Evolutionary conservation across 2,888 invertebrate species (phyloP).

Genomic region (Ctena decussata): DNA sequence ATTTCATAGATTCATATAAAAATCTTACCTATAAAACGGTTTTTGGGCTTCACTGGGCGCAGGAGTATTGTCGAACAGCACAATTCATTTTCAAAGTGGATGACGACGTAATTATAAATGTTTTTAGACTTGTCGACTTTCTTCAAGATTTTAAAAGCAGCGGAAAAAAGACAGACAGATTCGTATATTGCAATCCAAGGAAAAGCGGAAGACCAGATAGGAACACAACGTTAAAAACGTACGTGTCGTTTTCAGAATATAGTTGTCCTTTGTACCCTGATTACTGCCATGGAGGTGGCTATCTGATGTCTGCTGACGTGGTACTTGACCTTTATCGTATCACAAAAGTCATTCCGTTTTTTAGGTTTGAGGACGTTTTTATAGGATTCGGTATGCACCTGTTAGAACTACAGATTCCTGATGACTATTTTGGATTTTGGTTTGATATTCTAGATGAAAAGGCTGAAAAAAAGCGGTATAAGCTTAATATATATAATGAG

Average conservation of each 20-base stretch:
- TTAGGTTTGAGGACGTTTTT: not conserved
- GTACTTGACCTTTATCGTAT: not conserved
- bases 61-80: not conserved
- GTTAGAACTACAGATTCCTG: too few relatives aligned
- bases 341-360: not conserved
- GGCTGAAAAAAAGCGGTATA: too few relatives aligned
- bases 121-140: not conserved
- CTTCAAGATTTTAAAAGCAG: not conserved
- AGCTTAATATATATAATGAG: too few relatives aligned
- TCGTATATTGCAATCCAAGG: not conserved
- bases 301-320: not conserved
- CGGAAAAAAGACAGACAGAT: not conserved
- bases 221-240: not conserved
- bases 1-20: not conserved
- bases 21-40: not conserved
- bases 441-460: too few relatives aligned
- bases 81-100: not conserved
- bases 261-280: not conserved
- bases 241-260: not conserved
- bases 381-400: not conserved
- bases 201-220: not conserved
- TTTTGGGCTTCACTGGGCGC: not conserved
- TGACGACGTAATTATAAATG: not conserved
- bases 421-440: too few relatives aligned
- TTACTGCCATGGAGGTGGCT: not conserved